These are phyloP conservation scores for Lochmaea crataegi DNA, from an alignment of 2,888 invertebrate genomes.

Conservation along the genomic window DNA sequence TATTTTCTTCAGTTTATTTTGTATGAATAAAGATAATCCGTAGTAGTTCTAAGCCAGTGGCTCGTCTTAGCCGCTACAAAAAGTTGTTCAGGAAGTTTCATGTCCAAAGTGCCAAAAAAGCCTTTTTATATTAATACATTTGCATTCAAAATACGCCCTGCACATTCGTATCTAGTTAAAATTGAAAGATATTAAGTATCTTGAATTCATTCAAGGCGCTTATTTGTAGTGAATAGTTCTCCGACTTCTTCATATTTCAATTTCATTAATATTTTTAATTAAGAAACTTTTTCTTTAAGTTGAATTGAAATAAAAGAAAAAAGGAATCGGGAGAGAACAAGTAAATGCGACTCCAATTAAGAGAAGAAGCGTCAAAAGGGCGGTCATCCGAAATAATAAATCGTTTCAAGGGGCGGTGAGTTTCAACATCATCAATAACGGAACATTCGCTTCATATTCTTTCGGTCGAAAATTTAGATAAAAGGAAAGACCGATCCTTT, in stretches of 20 bases:
- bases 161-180: slow-evolving; percentile 1
- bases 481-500: not conserved
- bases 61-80: too few relatives aligned
- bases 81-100: too few relatives aligned
- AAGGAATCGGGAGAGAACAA: not conserved
- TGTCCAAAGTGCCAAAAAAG: not conserved
- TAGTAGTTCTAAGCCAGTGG: too few relatives aligned
- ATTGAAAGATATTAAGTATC: not conserved
- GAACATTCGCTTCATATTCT: slow-evolving; percentile 39
- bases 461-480: slow-evolving; percentile 8
- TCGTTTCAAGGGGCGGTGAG: slow-evolving; percentile 48
- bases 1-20: too few relatives aligned
- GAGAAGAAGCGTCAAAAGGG: slow-evolving; percentile 47
- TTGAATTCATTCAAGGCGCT: not conserved
- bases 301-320: slow-evolving; percentile 16
- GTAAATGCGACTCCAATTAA: slow-evolving; percentile 45
- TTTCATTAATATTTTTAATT: slow-evolving; percentile 25
- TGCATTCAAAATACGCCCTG: not conserved
- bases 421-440: slow-evolving; percentile 30
- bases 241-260: slow-evolving; percentile 1
- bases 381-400: slow-evolving; percentile 48
- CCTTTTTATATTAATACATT: not conserved
- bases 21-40: too few relatives aligned
- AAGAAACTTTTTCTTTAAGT: slow-evolving; percentile 21
- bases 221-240: not conserved